Evolutionary conservation across 2,888 invertebrate species (phyloP), one percentile per base, ranked within the genome.

Genomic region (Tridacna crocea): DNA sequence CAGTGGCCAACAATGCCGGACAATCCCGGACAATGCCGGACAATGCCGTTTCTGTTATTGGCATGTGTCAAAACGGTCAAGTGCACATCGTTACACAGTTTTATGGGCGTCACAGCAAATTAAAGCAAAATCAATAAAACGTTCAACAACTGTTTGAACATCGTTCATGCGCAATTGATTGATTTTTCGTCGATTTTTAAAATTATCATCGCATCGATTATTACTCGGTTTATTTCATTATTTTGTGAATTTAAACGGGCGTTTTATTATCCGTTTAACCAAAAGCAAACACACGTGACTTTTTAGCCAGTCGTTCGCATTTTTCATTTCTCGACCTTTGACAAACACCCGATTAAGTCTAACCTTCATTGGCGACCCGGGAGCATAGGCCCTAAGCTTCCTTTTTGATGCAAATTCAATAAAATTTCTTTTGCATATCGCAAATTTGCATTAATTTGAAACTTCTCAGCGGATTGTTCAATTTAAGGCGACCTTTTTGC

Each of bases 71-170:
- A 19, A 51, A 11, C 51, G 70, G 70, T 70, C 70, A 70, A 70
- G 70, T 47, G 70, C 26, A 51, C 70, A 10, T 70, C 70, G 70
- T 51, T 70, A 70, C 70, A 48, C 70, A 70, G 15, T 51, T 70
- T 70, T 70, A 70, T 70, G 70, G 70, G 70, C 70, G 70, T 70
- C 70, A 51, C 70, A 70, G n/a, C 70, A 70, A 70, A 70, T 70
- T 70, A 70, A 70, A 70, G 51, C 70, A 70, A 70, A 70, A 70
- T 70, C 70, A 70, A 70, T 70, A 70, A 70, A 70, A 70, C 70
- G 51, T 70, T 51, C 51, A 22, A 24, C 70, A 51, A 70, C 70
- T 70, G 70, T 70, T 70, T 70, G 70, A 70, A 70, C 70, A 70
- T 70, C 70, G n/a, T 70, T 70, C 70, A 70, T 70, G 70, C 70